Evolutionary conservation across 1,140 invertebrate species (phyloP).

Genomic region (Aleiodes sp.): DNA sequence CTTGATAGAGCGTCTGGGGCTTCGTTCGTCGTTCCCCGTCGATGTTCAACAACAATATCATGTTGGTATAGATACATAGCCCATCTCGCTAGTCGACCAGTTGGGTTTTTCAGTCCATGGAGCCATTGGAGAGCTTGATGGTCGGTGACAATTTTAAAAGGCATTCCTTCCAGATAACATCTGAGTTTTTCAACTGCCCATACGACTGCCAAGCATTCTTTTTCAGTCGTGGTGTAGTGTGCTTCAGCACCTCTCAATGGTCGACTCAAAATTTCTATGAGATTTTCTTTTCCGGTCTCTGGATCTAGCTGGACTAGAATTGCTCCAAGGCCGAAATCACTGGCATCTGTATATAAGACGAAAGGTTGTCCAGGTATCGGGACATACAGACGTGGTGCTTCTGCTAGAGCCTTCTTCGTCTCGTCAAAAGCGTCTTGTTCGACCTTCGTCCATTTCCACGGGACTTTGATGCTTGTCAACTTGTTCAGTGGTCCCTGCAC

Average conservation of each 20-base stretch:
- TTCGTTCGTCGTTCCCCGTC: conserved; percentile 39
- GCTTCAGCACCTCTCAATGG: conserved; percentile 54
- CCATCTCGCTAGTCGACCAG: no score
- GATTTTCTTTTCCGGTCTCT: conserved; percentile 37
- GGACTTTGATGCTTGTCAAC: conserved; percentile 7
- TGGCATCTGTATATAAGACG: background rate
- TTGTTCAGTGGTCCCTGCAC: conserved; percentile 8
- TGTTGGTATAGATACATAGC: no score
- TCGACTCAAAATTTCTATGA: conserved; percentile 57
- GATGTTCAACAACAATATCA: conserved; percentile 47
- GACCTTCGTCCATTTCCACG: conserved; percentile 35
- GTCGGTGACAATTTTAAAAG: no score
- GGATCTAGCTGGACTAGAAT: conserved; percentile 39
- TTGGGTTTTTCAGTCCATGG: no score
- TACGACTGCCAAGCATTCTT: no score
- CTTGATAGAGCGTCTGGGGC: conserved; percentile 33
- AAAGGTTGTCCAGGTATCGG: no score
- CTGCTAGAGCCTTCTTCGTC: background rate
- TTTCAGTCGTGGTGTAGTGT: no score
- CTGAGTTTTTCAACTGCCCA: conserved; percentile 59
- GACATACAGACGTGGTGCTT: background rate
- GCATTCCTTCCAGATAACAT: conserved; percentile 55
- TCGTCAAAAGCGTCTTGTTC: conserved; percentile 39
- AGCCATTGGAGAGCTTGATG: no score
- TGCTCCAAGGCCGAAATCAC: conserved; percentile 9